Conservation (phyloP, 2,797 vertebrate genomes). For the Sibirionetta formosa region DNA sequence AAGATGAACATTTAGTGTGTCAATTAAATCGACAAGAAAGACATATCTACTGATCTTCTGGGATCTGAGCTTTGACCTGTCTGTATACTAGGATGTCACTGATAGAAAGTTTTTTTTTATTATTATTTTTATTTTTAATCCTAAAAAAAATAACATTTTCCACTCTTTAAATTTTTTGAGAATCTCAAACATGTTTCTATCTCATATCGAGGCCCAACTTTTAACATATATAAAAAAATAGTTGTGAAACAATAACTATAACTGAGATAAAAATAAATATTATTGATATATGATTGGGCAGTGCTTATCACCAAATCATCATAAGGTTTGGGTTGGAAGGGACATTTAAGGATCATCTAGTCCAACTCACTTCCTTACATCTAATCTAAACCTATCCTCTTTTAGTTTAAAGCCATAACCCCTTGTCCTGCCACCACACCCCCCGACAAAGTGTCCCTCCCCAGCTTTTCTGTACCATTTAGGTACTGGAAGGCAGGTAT, state of each 20-base stretch:
- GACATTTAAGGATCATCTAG: no score
- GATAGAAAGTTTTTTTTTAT: not conserved
- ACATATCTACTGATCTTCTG: not conserved
- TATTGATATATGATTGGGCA: not conserved
- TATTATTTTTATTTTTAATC: not conserved
- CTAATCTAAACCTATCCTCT: no score
- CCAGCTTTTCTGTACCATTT: no score
- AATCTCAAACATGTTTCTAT: not conserved
- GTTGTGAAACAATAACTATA: not conserved
- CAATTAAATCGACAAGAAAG: slow-evolving; percentile 30
- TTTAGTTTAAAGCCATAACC: no score
- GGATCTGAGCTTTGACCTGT: not conserved
- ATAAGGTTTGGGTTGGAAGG: no score
- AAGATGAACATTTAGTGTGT: slow-evolving; percentile 37
- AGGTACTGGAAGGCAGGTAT: no score
- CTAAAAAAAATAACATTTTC: not conserved
- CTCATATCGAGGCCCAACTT: not conserved
- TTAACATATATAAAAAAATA: not conserved
- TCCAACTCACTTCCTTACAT: no score
- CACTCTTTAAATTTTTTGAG: not conserved
- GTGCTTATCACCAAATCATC: not conserved
- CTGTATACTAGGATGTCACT: not conserved
- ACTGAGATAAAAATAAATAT: not conserved
- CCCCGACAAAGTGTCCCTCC: no score
- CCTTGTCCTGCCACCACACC: no score